Evolutionary conservation across 1,140 invertebrate genomes (phyloP).

Genomic region (Zophobas atratus): DNA sequence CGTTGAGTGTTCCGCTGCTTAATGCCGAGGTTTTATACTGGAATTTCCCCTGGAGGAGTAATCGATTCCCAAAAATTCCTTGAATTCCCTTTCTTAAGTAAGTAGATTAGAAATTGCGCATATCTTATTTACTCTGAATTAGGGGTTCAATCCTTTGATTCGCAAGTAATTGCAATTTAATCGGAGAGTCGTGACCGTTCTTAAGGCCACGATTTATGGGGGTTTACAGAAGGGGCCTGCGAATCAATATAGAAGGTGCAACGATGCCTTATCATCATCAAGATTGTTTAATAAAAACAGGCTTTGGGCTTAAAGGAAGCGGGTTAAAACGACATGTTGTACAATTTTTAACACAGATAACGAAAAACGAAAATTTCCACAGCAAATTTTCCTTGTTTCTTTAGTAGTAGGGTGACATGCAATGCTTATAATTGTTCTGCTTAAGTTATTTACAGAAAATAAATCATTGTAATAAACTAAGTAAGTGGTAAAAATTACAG

Average conservation of each 20-base stretch:
- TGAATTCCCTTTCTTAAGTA: conserved; percentile 9
- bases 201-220: conserved; percentile 54
- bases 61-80: conserved; percentile 26
- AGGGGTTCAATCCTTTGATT: conserved; percentile 55
- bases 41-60: background rate
- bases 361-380: background rate
- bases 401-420: no score
- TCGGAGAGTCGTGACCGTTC: conserved; percentile 50
- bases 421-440: no score
- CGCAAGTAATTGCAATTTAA: conserved; percentile 57
- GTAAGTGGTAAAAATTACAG: no score
- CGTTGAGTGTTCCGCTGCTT: conserved; percentile 7
- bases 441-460: no score
- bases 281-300: no score
- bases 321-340: no score
- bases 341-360: no score
- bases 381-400: no score
- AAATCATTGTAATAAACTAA: no score
- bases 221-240: conserved; percentile 26
- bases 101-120: conserved; percentile 50
- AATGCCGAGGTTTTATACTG: background rate
- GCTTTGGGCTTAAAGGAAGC: no score
- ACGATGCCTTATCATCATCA: background rate
- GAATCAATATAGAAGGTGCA: conserved; percentile 42
- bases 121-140: conserved; percentile 57